Evolutionary conservation across 23 tunicate genomes (phyloP).

Genomic region (Clavelina lepadiformis): DNA sequence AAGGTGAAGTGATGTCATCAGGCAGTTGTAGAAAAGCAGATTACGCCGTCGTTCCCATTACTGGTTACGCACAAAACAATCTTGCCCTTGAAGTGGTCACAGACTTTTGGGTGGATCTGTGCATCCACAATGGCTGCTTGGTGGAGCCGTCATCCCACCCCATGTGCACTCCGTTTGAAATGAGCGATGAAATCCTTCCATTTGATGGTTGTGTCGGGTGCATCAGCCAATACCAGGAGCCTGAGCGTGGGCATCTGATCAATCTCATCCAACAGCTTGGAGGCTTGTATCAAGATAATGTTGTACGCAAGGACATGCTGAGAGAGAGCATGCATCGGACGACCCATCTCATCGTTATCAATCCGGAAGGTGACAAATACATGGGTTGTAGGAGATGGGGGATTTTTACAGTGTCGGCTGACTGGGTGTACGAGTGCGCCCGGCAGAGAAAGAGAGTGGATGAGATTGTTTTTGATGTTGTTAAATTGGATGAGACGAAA

Average conservation of each 20-base stretch:
- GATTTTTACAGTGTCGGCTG: conserved; percentile 59
- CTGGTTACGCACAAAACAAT: conserved; percentile 53
- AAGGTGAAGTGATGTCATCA: conserved; percentile 34
- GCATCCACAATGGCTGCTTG: conserved; percentile 14
- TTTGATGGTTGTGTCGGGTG: conserved; percentile 50
- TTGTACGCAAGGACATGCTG: conserved; percentile 51
- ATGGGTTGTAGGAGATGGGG: conserved; percentile 74
- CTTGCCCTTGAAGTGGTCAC: conserved; percentile 57
- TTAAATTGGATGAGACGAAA: background rate
- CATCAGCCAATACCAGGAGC: conserved; percentile 64
- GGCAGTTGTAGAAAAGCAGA: conserved; percentile 60
- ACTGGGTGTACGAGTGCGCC: conserved; percentile 83
- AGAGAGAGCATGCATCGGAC: conserved; percentile 25
- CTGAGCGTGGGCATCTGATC: conserved; percentile 46
- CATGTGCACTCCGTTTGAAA: conserved; percentile 63
- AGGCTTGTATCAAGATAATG: conserved; percentile 42
- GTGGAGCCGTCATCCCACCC: conserved; percentile 26
- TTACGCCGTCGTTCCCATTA: conserved; percentile 76
- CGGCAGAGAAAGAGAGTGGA: conserved; percentile 35
- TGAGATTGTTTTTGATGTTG: conserved; percentile 40
- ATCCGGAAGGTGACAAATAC: conserved; percentile 83
- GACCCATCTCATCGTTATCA: conserved; percentile 64
- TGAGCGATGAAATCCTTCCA: conserved; percentile 28
- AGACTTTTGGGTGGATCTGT: conserved; percentile 52
- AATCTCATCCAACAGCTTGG: conserved; percentile 52